Base-by-base conservation (phyloP, 2,888 invertebrate genomes). In the Stenodema calcarata region DNA sequence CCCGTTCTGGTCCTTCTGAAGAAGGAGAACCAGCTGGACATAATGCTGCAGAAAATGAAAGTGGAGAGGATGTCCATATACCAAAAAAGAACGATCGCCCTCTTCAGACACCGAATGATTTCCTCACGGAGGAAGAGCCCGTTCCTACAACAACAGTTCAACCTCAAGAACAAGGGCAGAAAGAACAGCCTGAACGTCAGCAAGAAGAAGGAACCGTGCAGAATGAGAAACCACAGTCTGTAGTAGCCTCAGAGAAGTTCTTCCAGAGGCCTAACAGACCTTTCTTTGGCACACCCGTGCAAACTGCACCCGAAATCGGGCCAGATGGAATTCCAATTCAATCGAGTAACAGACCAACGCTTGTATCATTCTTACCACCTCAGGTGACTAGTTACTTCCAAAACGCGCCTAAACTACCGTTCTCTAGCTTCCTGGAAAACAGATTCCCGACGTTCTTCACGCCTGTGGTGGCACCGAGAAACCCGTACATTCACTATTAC, bases 401-500 rank as follows among this genome's bases (percentile, higher is more conserved):
- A 75, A 84, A 73, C 23, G 44, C 84, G 23, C 84, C 84, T 16
- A 70, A 75, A 44, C 18, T 42, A 18, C 84, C 84, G 30, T 54
- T 84, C 44, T 70, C 84, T 28, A 47, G 30, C 44, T 84, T 84
- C 75, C 41, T 84, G 14, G 84, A 84, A 35, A 84, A 70, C 47
- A 3, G 84, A n/a, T 84, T 84, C 30, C 84, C 84, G 18, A 42
- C 73, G 11, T 28, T 84, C 16, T 41, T 73, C 18, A 42, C 84
- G 7, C 30, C 23, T 0, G 47, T 54, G 16, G 35, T 42, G 14
- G 62, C 82, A 16, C 84, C 84, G 7, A 70, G 84, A 28, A 84
- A 75, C 75, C 84, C 84, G 0, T 84, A 84, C 27, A 47, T 84
- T 7, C 84, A 84, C 30, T 84, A 86, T 23, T 86, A 86, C 79